phyloP scores from a whole-genome alignment of 1,140 invertebrate species.

The Steinernema feltiae region DNA sequence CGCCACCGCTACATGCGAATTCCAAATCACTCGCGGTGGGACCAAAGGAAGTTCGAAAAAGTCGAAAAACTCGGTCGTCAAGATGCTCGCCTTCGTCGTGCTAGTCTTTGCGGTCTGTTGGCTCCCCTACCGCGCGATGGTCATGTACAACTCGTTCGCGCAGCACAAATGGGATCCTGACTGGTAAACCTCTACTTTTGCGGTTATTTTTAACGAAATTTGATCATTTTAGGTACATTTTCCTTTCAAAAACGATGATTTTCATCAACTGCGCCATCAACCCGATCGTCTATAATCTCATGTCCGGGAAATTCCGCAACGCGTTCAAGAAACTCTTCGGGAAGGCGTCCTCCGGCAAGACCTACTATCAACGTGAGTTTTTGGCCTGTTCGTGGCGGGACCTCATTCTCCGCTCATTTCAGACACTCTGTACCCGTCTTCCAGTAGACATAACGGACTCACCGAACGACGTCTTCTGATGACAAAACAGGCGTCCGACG shows the following conservation, averaged over 20 bases:
- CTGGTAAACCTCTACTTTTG: slow-evolving; percentile 33
- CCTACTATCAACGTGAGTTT: slow-evolving; percentile 4
- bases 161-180: slow-evolving; percentile 40
- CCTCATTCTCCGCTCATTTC: neutral
- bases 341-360: slow-evolving; percentile 16
- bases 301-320: slow-evolving; percentile 74
- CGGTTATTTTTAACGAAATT: neutral
- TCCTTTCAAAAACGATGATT: slow-evolving; percentile 52
- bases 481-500: neutral
- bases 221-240: slow-evolving; percentile 62
- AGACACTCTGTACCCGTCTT: slow-evolving; percentile 2
- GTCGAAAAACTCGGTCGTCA: slow-evolving; percentile 58
- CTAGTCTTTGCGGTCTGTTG: slow-evolving; percentile 64
- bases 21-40: neutral
- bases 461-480: neutral
- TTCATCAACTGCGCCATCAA: slow-evolving; percentile 64
- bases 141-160: slow-evolving; percentile 56
- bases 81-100: slow-evolving; percentile 64
- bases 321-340: slow-evolving; percentile 41
- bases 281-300: slow-evolving; percentile 79
- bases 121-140: slow-evolving; percentile 60
- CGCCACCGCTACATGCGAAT: neutral
- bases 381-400: neutral
- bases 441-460: neutral
- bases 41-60: slow-evolving; percentile 54